Evolutionary conservation across 2,797 vertebrate species (phyloP).

Genomic region (Psittacula derbiana): DNA sequence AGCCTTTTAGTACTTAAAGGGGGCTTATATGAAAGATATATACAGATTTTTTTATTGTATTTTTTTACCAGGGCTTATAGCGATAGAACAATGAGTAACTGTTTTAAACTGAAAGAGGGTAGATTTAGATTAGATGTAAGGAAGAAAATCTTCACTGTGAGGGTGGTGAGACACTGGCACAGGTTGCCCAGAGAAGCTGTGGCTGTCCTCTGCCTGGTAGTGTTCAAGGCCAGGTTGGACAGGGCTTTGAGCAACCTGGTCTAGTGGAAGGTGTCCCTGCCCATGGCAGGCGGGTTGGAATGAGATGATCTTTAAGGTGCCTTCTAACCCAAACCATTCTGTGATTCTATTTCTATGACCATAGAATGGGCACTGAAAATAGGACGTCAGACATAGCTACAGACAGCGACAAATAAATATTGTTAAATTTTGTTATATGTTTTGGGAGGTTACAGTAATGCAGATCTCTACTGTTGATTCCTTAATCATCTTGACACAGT

Average conservation of each 20-base stretch:
- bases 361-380: background rate
- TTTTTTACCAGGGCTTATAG: background rate
- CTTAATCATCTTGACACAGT: background rate
- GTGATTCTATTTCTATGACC: background rate
- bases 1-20: background rate
- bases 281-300: accelerated
- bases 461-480: background rate
- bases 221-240: background rate
- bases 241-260: background rate
- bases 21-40: background rate
- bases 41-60: background rate
- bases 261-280: background rate
- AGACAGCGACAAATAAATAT: background rate
- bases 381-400: background rate
- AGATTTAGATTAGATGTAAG: background rate
- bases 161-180: accelerated
- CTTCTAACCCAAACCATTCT: background rate
- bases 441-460: background rate
- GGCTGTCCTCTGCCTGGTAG: background rate
- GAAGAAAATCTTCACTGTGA: background rate
- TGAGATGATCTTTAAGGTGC: background rate
- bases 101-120: background rate
- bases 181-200: background rate
- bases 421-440: background rate
- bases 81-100: background rate